Base-by-base conservation (phyloP, 1,140 invertebrate species). In the Papilio xuthus region DNA sequence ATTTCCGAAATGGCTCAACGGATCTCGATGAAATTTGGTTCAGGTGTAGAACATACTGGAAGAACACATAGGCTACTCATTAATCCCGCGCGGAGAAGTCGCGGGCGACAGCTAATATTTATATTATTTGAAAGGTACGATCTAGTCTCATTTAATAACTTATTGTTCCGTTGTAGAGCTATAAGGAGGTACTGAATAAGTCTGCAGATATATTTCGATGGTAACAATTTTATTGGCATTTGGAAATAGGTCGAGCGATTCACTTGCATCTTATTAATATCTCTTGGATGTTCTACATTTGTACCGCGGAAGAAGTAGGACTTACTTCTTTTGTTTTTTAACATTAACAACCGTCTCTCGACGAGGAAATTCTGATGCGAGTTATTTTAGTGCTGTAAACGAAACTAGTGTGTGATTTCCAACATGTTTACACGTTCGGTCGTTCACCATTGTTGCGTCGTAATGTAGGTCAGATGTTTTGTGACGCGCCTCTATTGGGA, bases 361-460 rank as follows among this genome's bases (percentile, higher is more conserved):
- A 41, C 69, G 28, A 42, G 28, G 69, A 70, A 42, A 70, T 70
- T 47, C 41, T 73, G 71, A 73, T 44, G 71, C 20, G 71, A 73
- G 71, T 73, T 73, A 73, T 73, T 73, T 73, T 47, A 73, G 71
- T 42, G 69, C 4, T 71, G 69, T 71, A 71, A 73, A 73, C 42
- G 72, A 69, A 70, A 77, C 75, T 73, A 79, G 72, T 70, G 56
- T 78, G 67, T 72, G 78, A 75, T 80, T 74, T 79, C 77, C 70
- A 60, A 70, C 71, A 47, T 87, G 83, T 85, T 86, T 84, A 84
- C 79, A 79, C 32, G 77, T 82, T 69, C 80, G 89, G 88, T 86
- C 84, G 78, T 87, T 88, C 86, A 87, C 88, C 83, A 88, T 84
- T 83, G 77, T 84, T 73, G 71, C 71, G n/a, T 20, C 71, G 41